A percentile compares a stretch with the other conserved stretches of the same genome.
Evolutionary conservation across 2,888 invertebrate genomes (phyloP).

Genomic region (Cylloceria caligata): DNA sequence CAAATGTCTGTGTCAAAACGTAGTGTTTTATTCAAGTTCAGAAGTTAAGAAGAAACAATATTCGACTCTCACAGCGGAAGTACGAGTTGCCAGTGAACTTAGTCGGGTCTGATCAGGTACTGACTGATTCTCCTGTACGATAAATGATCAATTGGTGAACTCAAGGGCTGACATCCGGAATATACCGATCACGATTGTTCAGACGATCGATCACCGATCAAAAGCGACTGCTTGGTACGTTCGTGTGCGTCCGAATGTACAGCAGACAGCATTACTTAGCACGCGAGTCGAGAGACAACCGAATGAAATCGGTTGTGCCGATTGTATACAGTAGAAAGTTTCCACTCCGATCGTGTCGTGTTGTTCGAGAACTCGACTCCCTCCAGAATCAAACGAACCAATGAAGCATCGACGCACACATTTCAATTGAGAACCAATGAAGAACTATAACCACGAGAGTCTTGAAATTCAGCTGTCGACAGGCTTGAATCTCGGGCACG

Average conservation of each 20-base stretch:
- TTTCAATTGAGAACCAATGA: too few relatives aligned
- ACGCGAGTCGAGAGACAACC: constrained; percentile 2
- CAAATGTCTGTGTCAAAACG: background rate
- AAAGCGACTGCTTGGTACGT: constrained; percentile 15
- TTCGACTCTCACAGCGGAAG: too few relatives aligned
- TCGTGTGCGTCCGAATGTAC: constrained; percentile 9
- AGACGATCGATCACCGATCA: constrained; percentile 25
- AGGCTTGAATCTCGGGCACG: too few relatives aligned
- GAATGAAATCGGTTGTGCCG: constrained; percentile 27
- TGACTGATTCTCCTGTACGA: background rate
- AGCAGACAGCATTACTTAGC: background rate
- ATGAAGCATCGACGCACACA: background rate
- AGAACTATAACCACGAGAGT: background rate
- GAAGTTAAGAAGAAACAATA: too few relatives aligned
- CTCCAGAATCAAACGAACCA: background rate
- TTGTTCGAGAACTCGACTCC: background rate
- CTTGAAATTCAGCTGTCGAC: too few relatives aligned
- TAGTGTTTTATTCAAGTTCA: too few relatives aligned
- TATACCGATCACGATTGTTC: constrained; percentile 5
- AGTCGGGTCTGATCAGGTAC: background rate
- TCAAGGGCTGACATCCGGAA: constrained; percentile 1
- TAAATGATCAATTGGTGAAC: background rate
- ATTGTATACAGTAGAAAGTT: constrained; percentile 9
- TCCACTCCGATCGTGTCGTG: background rate
- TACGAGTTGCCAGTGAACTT: too few relatives aligned